phyloP scores from a whole-genome alignment of 2,888 invertebrate species.

The Neoaliturus tenellus region DNA sequence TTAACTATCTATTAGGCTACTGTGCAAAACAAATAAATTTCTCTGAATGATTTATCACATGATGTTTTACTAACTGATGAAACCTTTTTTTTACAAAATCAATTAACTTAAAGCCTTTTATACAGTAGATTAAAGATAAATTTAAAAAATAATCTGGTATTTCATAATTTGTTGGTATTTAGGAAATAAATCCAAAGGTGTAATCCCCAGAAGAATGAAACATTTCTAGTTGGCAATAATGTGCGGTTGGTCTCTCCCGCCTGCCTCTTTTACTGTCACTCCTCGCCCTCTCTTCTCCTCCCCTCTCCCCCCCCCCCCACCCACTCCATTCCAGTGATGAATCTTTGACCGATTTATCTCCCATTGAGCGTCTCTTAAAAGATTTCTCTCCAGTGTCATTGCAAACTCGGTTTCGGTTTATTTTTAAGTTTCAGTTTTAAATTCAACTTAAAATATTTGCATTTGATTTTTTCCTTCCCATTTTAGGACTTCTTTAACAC shows the following conservation, averaged over 20 bases:
- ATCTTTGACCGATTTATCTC: conserved; percentile 24
- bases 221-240: neutral
- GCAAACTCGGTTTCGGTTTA: neutral
- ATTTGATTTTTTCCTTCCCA: no score
- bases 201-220: neutral
- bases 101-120: no score
- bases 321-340: conserved; percentile 7
- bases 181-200: neutral
- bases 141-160: no score
- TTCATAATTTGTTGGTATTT: no score
- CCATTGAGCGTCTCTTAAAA: neutral
- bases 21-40: no score
- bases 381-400: neutral
- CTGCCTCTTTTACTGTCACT: conserved; percentile 25
- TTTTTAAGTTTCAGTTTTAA: neutral
- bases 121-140: no score
- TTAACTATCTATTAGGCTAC: no score
- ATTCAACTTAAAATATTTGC: no score
- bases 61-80: no score
- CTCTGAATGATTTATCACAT: no score
- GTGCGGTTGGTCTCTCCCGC: conserved; percentile 1
- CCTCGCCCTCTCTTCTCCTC: neutral
- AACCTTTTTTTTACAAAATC: no score
- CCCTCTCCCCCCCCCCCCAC: neutral
- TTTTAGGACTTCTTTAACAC: no score